These are phyloP conservation scores for Pantherophis alleghaniensis DNA, from an alignment of 2,797 vertebrate genomes.

Conservation along the genomic window DNA sequence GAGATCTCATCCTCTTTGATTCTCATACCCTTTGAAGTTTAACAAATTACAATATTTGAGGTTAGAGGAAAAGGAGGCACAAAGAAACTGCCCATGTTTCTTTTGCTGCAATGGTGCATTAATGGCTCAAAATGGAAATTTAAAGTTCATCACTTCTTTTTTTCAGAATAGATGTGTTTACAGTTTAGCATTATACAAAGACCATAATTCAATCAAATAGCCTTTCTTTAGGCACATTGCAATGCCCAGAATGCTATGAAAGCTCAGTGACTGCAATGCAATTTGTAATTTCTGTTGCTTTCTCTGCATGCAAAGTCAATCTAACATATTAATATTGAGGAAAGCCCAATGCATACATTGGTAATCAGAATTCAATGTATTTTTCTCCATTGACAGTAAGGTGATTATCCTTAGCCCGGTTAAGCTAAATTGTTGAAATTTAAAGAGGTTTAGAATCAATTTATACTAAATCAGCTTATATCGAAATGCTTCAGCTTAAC, in stretches of 20 bases:
- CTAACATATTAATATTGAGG: constrained; percentile 6
- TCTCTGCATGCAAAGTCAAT: neutral
- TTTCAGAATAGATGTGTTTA: neutral
- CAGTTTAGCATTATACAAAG: neutral
- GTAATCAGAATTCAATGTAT: neutral
- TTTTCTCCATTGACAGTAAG: constrained; percentile 2
- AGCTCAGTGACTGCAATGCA: neutral
- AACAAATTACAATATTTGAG: neutral
- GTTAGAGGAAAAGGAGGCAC: neutral
- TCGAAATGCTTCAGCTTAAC: neutral
- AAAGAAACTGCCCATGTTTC: neutral
- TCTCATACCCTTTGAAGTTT: neutral
- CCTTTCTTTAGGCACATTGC: neutral
- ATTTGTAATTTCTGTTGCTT: neutral
- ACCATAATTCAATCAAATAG: neutral
- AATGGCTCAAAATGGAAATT: neutral
- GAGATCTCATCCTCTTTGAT: neutral
- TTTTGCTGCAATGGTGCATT: neutral
- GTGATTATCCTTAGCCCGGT: neutral
- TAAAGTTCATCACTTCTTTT: neutral
- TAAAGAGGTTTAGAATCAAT: constrained; percentile 15
- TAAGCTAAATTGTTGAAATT: constrained; percentile 10
- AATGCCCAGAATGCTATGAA: neutral
- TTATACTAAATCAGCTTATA: constrained; percentile 16
- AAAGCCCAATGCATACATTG: neutral